phyloP scores from a whole-genome alignment of 2,113 vertebrate genomes.

The Megatriorchis doriae region DNA sequence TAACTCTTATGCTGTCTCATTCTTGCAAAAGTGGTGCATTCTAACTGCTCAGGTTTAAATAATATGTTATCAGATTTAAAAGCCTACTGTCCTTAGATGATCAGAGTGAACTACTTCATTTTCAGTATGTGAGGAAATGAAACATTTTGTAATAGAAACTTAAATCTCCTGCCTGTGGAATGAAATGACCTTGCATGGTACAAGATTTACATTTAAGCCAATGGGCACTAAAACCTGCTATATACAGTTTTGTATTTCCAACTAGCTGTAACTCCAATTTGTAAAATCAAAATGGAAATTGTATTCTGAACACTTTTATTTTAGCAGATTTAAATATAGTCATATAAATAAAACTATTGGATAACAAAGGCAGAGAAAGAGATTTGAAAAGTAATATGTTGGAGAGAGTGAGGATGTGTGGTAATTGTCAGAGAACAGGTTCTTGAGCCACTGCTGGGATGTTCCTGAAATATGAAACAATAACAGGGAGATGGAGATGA shows the following conservation, averaged over 20 bases:
- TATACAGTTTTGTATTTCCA: not conserved
- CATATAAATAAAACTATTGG: not conserved
- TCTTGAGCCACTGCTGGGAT: not conserved
- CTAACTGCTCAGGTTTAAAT: constrained; percentile 14
- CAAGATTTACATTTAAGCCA: constrained; percentile 43
- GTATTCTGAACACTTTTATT: not conserved
- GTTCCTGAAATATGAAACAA: not conserved
- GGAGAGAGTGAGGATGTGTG: not conserved
- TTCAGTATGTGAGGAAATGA: constrained; percentile 20
- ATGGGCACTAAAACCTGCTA: constrained; percentile 26
- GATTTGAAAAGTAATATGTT: not conserved
- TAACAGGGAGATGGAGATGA: not conserved
- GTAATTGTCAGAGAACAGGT: not conserved
- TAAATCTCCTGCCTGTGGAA: constrained; percentile 33
- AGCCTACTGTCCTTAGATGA: constrained; percentile 8
- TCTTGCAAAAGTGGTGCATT: not conserved
- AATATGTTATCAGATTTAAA: constrained; percentile 34
- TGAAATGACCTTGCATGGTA: constrained; percentile 38
- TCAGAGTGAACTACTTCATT: constrained; percentile 42
- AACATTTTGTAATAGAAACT: constrained; percentile 40
- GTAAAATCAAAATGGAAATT: constrained; percentile 17
- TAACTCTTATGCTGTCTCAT: not conserved
- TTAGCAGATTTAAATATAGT: not conserved
- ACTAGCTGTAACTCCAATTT: not conserved
- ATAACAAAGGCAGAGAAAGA: not conserved